Evolutionary conservation across 2,888 invertebrate species (phyloP).

Genomic region (Lycaena phlaeas): DNA sequence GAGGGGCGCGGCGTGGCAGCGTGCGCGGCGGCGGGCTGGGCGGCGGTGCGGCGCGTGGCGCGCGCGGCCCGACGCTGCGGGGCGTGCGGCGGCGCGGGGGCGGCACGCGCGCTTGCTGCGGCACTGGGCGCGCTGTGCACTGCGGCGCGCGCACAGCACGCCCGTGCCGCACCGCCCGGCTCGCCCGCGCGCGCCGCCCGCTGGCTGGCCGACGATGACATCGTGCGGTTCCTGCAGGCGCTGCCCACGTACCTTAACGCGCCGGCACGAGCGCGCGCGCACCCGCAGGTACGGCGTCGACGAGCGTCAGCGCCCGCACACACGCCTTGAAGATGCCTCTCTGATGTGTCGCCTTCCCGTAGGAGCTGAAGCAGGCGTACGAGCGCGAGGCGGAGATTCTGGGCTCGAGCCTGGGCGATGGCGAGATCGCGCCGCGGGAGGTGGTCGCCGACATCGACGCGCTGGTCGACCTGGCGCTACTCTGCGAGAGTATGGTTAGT

Average conservation of each 20-base stretch:
- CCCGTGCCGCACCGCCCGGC: slow-evolving; percentile 26
- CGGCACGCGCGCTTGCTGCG: slow-evolving; percentile 27
- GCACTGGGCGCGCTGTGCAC: slow-evolving; percentile 30
- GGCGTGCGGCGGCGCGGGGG: slow-evolving; percentile 28
- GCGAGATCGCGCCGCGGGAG: slow-evolving; percentile 86
- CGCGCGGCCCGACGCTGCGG: slow-evolving; percentile 32
- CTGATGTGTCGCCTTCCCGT: background rate
- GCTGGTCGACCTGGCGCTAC: slow-evolving; percentile 86
- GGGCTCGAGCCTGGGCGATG: slow-evolving; percentile 92
- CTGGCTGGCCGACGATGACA: slow-evolving; percentile 95
- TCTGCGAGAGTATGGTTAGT: slow-evolving; percentile 91
- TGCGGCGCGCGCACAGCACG: slow-evolving; percentile 26
- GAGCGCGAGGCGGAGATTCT: slow-evolving; percentile 92
- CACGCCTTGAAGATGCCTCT: background rate
- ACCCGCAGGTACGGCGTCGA: slow-evolving; percentile 11
- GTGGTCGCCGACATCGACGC: slow-evolving; percentile 88
- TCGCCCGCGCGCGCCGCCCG: slow-evolving; percentile 31
- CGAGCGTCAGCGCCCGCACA: too few species aligned
- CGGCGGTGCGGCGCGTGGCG: slow-evolving; percentile 34
- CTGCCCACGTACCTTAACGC: slow-evolving; percentile 50
- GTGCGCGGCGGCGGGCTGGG: slow-evolving; percentile 28
- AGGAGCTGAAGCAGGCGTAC: slow-evolving; percentile 59
- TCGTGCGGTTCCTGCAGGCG: slow-evolving; percentile 90
- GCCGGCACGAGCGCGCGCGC: slow-evolving; percentile 15
- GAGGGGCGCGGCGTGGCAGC: slow-evolving; percentile 3